Percentiles rank a stretch among this genome's conserved stretches.
These are phyloP conservation scores for Sicus ferrugineus DNA, from an alignment of 2,888 invertebrate genomes.

Conservation along the genomic window DNA sequence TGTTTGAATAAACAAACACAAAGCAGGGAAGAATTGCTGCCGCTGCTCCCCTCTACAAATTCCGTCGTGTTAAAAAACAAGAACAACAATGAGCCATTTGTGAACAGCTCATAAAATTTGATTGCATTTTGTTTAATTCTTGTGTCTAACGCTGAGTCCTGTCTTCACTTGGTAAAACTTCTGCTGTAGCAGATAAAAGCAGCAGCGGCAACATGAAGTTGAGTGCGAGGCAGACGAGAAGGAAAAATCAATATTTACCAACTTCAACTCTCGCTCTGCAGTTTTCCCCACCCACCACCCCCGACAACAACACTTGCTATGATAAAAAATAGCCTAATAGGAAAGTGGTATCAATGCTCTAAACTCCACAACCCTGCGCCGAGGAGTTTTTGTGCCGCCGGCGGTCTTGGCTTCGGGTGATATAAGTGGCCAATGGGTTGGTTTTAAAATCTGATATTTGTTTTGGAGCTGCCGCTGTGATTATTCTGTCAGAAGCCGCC, in stretches of 20 bases:
- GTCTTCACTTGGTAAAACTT: constrained; percentile 2
- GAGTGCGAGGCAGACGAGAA: too few relatives aligned
- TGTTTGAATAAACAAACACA: constrained; percentile 34
- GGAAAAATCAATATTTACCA: constrained; percentile 60
- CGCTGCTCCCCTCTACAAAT: not conserved
- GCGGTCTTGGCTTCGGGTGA: too few relatives aligned
- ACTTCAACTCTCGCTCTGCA: constrained; percentile 34
- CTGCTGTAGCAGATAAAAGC: constrained; percentile 19
- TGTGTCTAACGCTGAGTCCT: not conserved
- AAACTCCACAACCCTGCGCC: too few relatives aligned
- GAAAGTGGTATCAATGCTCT: too few relatives aligned
- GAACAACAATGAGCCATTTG: not conserved
- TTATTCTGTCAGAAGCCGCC: too few relatives aligned
- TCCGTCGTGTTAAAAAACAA: not conserved
- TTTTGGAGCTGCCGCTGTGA: too few relatives aligned
- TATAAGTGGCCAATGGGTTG: too few relatives aligned
- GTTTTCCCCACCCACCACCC: constrained; percentile 8
- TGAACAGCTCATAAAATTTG: constrained; percentile 5
- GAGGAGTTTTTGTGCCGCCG: too few relatives aligned
- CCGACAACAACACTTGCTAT: constrained; percentile 13
- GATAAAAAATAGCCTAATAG: too few relatives aligned
- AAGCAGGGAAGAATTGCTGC: not conserved
- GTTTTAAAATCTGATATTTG: too few relatives aligned
- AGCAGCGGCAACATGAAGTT: not conserved
- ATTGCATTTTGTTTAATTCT: not conserved